These are phyloP conservation scores for Leptodactylus fallax DNA, from an alignment of 2,797 vertebrate genomes.

Conservation along the genomic window DNA sequence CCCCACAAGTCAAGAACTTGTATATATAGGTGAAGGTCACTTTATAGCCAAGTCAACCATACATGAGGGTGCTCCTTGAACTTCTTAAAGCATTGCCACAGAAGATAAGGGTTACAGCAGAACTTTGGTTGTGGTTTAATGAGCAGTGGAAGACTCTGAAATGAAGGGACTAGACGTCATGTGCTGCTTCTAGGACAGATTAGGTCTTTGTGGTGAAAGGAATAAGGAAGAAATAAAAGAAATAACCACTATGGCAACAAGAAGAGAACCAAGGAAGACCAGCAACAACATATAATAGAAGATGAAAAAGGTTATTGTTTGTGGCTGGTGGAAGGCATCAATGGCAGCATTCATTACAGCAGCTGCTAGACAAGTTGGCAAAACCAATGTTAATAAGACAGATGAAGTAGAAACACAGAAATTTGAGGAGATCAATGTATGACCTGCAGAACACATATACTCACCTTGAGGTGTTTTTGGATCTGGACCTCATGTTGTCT, in stretches of 20 bases:
- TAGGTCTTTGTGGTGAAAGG: slow-evolving; percentile 3
- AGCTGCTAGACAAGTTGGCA: neutral
- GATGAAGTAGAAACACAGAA: neutral
- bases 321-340: neutral
- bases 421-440: neutral
- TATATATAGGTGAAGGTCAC: neutral
- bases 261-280: neutral
- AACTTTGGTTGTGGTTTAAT: neutral
- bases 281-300: neutral
- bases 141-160: slow-evolving; percentile 15
- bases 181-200: neutral
- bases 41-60: neutral
- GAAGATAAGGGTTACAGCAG: neutral
- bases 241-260: slow-evolving; percentile 5
- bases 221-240: neutral
- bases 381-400: neutral
- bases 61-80: neutral
- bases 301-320: slow-evolving; percentile 11
- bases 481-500: slow-evolving; percentile 94
- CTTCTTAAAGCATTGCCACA: neutral
- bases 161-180: neutral
- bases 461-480: slow-evolving; percentile 94
- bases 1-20: neutral
- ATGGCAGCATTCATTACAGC: neutral
- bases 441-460: neutral